Percentiles rank a stretch among this genome's conserved stretches.
Conservation (phyloP, 1,140 invertebrate genomes). For the Cryptotermes secundus region DNA sequence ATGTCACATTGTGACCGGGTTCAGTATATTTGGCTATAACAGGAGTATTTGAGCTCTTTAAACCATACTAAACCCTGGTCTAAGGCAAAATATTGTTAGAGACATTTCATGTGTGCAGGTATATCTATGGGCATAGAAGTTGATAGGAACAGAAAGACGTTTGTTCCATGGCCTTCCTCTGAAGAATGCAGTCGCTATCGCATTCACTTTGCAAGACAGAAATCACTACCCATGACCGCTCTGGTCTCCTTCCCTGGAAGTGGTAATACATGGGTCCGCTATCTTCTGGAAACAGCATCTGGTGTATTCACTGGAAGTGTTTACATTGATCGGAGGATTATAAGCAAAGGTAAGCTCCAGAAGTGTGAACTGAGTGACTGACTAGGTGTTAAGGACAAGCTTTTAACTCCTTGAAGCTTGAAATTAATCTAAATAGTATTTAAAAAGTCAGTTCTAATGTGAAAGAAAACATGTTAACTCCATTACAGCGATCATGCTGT, state of each 20-base stretch:
- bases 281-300: conserved; percentile 44
- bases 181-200: conserved; percentile 33
- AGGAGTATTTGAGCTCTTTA: too few relatives aligned
- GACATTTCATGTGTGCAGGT: background rate
- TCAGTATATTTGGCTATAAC: too few relatives aligned
- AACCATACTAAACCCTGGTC: too few relatives aligned
- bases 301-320: conserved; percentile 46
- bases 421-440: too few relatives aligned
- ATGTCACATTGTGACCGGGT: too few relatives aligned
- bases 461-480: too few relatives aligned
- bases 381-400: background rate
- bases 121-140: conserved; percentile 18
- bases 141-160: conserved; percentile 29
- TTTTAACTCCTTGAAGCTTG: background rate
- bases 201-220: conserved; percentile 34
- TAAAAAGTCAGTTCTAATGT: too few relatives aligned
- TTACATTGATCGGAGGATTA: conserved; percentile 42
- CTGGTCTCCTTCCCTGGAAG: conserved; percentile 45
- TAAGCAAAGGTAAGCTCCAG: conserved; percentile 38
- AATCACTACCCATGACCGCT: conserved; percentile 39
- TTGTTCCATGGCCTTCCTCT: conserved; percentile 34
- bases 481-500: too few relatives aligned
- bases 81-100: too few relatives aligned
- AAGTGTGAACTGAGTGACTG: background rate
- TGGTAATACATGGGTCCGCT: conserved; percentile 47